Conservation (phyloP, 35 echinoderm and acorn worm genomes). For the Eucidaris tribuloides region DNA sequence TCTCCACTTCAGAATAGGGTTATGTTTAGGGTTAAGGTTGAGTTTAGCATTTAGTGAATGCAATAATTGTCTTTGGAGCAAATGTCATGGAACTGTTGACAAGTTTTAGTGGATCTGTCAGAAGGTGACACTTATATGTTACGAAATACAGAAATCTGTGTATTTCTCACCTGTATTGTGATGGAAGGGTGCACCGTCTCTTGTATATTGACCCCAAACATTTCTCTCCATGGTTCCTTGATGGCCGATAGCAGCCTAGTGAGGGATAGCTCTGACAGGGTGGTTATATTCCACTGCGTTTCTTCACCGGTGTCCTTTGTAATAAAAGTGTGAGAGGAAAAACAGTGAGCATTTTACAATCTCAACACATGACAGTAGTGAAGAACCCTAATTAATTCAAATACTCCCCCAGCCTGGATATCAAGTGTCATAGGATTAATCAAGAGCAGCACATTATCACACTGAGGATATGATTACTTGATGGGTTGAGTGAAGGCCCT, state of each 20-base stretch:
- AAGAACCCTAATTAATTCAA: background rate
- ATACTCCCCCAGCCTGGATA: background rate
- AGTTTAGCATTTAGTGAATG: too few species aligned
- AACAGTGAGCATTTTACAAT: background rate
- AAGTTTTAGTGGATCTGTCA: too few species aligned
- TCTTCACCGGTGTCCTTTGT: constrained; percentile 38
- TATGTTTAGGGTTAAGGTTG: too few species aligned
- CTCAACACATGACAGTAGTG: background rate
- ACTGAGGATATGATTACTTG: background rate
- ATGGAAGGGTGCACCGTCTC: constrained; percentile 44
- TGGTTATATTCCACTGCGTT: constrained; percentile 44
- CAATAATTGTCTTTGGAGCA: too few species aligned
- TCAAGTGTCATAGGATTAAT: background rate
- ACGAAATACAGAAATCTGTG: too few species aligned
- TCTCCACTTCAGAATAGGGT: too few species aligned
- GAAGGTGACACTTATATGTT: too few species aligned
- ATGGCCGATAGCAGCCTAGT: background rate
- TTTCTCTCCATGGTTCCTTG: constrained; percentile 38
- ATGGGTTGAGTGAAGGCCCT: background rate
- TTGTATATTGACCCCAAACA: constrained; percentile 50
- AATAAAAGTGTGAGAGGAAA: background rate
- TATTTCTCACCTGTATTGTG: constrained; percentile 31
- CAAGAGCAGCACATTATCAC: background rate
- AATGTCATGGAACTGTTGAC: too few species aligned
- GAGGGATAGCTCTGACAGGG: background rate